Conservation (phyloP, 30 jellyfish, hydroid and myxozoan genomes). For the Turritopsis rubra region DNA sequence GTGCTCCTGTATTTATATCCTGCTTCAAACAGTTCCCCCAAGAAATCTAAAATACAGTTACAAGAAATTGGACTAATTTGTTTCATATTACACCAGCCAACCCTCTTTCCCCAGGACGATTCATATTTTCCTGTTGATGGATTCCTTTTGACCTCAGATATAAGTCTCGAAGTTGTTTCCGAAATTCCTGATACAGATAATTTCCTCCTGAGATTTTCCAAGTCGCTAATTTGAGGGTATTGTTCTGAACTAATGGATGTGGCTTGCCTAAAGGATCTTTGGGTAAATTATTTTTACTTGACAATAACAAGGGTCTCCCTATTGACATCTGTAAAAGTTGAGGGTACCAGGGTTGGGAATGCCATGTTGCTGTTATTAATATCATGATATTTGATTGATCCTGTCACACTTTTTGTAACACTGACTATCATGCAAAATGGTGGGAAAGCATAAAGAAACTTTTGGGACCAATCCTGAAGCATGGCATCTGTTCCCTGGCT, state of each 20-base stretch:
- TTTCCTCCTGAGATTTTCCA: conserved; percentile 18
- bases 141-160: neutral
- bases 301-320: neutral
- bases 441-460: conserved; percentile 5
- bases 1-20: neutral
- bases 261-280: neutral
- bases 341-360: conserved; percentile 7
- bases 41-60: neutral
- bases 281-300: conserved; percentile 2
- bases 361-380: conserved; percentile 1
- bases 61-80: neutral
- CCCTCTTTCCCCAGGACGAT: neutral
- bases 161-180: neutral
- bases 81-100: neutral
- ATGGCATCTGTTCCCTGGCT: conserved; percentile 17
- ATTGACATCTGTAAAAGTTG: neutral
- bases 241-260: conserved; percentile 21
- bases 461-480: conserved; percentile 4
- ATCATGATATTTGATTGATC: neutral
- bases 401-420: neutral
- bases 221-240: conserved; percentile 1
- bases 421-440: neutral
- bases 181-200: neutral
- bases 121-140: neutral
- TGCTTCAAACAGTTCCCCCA: neutral